These are phyloP conservation scores for Lemur catta DNA, from an alignment of 2,797 vertebrate species.

Conservation along the genomic window DNA sequence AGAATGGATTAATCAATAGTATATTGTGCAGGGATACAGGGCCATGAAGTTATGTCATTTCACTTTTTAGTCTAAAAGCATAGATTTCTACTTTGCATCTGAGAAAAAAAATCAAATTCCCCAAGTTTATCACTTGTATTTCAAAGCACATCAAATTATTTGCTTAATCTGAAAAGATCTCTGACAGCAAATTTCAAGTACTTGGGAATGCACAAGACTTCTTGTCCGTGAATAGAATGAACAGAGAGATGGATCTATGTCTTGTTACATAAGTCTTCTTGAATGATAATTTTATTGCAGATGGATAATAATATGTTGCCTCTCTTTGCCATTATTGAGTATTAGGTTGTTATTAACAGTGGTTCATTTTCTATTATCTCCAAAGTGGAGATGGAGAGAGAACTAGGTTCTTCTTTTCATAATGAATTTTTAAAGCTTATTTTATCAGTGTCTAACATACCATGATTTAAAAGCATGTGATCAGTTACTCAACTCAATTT, in stretches of 20 bases:
- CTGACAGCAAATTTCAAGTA: constrained; percentile 68
- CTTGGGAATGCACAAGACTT: constrained; percentile 67
- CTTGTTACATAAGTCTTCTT: constrained; percentile 47
- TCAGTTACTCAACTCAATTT: background rate
- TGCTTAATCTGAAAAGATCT: constrained; percentile 59
- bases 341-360: constrained; percentile 59
- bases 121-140: constrained; percentile 55
- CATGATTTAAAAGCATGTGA: constrained; percentile 22
- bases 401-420: background rate
- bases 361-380: constrained; percentile 63
- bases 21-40: background rate
- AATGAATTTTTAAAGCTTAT: constrained; percentile 36
- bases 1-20: background rate
- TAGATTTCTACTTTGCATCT: constrained; percentile 25
- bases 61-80: constrained; percentile 27
- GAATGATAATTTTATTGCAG: constrained; percentile 70
- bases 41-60: background rate
- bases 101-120: constrained; percentile 16
- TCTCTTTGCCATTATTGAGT: constrained; percentile 45
- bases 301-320: constrained; percentile 69
- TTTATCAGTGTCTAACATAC: constrained; percentile 37
- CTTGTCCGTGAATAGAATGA: constrained; percentile 62
- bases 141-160: constrained; percentile 65
- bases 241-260: constrained; percentile 41
- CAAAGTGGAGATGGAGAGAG: constrained; percentile 1